Percentiles rank a stretch among this genome's conserved stretches.
Conservation (phyloP, 2,888 invertebrate species). For the Trissolcus brochymenae region DNA sequence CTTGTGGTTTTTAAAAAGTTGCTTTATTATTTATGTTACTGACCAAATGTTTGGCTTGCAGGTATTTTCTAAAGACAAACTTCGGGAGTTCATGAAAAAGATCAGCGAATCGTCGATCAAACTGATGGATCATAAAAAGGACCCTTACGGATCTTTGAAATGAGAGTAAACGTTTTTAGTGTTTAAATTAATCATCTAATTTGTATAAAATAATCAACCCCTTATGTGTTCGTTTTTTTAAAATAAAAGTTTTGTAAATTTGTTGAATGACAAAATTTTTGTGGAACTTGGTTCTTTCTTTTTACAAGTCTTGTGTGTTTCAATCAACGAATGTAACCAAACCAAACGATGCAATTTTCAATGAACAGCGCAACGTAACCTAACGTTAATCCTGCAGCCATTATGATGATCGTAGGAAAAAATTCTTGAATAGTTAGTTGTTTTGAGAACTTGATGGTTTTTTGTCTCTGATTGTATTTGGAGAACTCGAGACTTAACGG, state of each 20-base stretch:
- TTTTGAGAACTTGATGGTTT: too few relatives aligned
- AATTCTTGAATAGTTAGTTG: not conserved
- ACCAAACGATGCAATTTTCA: not conserved
- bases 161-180: constrained; percentile 50
- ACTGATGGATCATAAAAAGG: constrained; percentile 85
- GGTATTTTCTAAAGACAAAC: constrained; percentile 84
- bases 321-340: not conserved
- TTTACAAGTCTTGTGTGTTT: not conserved
- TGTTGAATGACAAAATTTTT: not conserved
- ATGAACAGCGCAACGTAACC: not conserved
- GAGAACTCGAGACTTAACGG: not conserved
- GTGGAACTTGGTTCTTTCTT: not conserved
- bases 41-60: constrained; percentile 58
- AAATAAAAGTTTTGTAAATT: constrained; percentile 18
- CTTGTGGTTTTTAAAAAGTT: not conserved
- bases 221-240: not conserved
- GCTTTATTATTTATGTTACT: not conserved
- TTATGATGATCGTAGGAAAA: not conserved
- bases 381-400: too few relatives aligned
- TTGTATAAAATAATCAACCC: constrained; percentile 1
- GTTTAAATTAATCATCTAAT: constrained; percentile 15
- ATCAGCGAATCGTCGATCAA: constrained; percentile 87
- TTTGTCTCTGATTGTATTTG: too few relatives aligned
- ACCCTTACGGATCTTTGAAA: constrained; percentile 86
- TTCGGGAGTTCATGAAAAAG: constrained; percentile 86